phyloP scores from a whole-genome alignment of 2,113 vertebrate genomes.

The Pao palembangensis region DNA sequence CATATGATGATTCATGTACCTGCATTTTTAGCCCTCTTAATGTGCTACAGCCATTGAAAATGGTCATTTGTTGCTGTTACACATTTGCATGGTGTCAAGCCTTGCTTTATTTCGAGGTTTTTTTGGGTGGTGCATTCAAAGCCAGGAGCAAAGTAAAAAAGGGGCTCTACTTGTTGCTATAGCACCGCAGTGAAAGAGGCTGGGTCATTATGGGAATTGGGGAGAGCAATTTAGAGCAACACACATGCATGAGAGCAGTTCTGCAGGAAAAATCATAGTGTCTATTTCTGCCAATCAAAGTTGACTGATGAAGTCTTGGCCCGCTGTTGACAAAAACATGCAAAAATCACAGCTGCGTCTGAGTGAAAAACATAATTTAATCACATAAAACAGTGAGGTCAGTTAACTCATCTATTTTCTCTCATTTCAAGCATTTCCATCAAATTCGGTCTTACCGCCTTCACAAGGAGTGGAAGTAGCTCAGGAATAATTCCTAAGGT shows the following conservation, averaged over 20 bases:
- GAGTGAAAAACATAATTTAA: not conserved
- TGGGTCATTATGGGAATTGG: constrained; percentile 20
- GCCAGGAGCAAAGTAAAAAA: constrained; percentile 22
- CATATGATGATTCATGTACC: not conserved
- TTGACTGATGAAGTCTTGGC: too few relatives aligned
- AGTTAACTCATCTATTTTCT: not conserved
- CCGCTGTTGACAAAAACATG: too few relatives aligned
- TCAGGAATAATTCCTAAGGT: constrained; percentile 6
- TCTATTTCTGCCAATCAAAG: not conserved
- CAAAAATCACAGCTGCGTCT: too few relatives aligned
- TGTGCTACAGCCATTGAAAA: too few relatives aligned
- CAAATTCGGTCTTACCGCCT: not conserved
- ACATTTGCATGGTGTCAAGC: too few relatives aligned
- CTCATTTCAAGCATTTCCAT: too few relatives aligned
- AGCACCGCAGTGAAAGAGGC: constrained; percentile 23
- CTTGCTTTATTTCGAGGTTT: too few relatives aligned
- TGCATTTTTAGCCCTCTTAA: not conserved
- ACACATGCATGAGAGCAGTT: not conserved
- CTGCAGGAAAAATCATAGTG: not conserved
- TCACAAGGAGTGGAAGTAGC: not conserved
- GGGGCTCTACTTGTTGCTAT: constrained; percentile 49
- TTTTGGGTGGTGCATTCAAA: constrained; percentile 15
- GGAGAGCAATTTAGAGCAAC: constrained; percentile 3
- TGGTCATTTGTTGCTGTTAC: too few relatives aligned
- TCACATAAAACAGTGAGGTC: not conserved